These are phyloP conservation scores for Montipora efflorescens DNA, from an alignment of 64 coral and sea anemone species.

Conservation along the genomic window DNA sequence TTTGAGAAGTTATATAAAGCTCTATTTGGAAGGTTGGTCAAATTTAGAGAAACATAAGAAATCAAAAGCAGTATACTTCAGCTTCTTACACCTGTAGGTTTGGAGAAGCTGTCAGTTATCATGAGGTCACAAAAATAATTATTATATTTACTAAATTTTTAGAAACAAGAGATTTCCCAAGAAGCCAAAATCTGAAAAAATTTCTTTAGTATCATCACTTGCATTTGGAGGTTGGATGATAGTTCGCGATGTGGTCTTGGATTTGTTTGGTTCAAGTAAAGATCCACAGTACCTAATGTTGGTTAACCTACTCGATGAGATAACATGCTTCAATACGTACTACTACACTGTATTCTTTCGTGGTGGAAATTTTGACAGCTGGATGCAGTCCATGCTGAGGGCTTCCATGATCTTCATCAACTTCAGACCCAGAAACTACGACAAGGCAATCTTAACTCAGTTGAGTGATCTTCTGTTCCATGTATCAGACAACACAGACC, in stretches of 20 bases:
- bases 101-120: no score
- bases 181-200: conserved; percentile 36
- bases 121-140: no score
- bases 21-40: no score
- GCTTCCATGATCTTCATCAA: conserved; percentile 57
- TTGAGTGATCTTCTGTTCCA: conserved; percentile 60
- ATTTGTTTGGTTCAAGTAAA: conserved; percentile 48
- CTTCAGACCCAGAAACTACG: conserved; percentile 58
- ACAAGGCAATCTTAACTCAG: conserved; percentile 66
- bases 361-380: conserved; percentile 32
- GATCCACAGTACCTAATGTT: conserved; percentile 35
- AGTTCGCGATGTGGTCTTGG: conserved; percentile 33
- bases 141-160: conserved; percentile 6
- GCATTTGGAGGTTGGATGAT: conserved; percentile 42
- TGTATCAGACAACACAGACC: conserved; percentile 1
- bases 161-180: conserved; percentile 9
- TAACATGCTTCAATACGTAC: conserved; percentile 12
- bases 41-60: no score
- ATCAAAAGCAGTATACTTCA: no score
- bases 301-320: neutral
- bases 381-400: conserved; percentile 41
- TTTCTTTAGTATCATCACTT: conserved; percentile 37
- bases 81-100: no score
- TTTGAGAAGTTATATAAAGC: conserved; percentile 25
- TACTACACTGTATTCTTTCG: conserved; percentile 32